These are phyloP conservation scores for Hystrix cristata DNA, from an alignment of 2,113 vertebrate species.

Conservation along the genomic window DNA sequence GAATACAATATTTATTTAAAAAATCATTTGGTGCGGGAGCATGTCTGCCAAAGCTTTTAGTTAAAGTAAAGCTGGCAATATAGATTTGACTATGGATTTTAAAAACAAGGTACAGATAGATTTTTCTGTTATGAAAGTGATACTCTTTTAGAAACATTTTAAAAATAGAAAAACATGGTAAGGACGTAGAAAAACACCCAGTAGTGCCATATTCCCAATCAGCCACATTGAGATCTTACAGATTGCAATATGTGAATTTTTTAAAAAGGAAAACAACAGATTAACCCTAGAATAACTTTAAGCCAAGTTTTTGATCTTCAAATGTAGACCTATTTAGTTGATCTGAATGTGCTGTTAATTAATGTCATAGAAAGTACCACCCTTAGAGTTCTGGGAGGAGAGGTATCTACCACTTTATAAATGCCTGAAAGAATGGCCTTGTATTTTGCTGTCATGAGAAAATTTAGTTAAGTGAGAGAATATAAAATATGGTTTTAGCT, in stretches of 20 bases:
- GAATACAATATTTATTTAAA: slow-evolving; percentile 54
- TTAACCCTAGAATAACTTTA: slow-evolving; percentile 36
- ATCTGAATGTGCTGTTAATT: slow-evolving; percentile 39
- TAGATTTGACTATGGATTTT: slow-evolving; percentile 46
- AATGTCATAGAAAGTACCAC: not conserved
- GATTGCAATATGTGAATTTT: not conserved
- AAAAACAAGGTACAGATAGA: not conserved
- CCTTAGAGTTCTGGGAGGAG: not conserved
- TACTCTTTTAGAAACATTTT: slow-evolving; percentile 4
- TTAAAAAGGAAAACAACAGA: not conserved
- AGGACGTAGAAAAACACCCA: not conserved
- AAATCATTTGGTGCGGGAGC: not conserved
- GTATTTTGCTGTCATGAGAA: not conserved
- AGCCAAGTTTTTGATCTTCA: slow-evolving; percentile 31
- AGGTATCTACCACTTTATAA: not conserved
- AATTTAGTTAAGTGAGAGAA: not conserved
- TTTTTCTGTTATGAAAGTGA: slow-evolving; percentile 43
- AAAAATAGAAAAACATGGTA: not conserved
- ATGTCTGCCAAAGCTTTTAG: slow-evolving; percentile 5
- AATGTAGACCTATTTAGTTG: not conserved
- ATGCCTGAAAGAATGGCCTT: not conserved
- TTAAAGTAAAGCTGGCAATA: not conserved
- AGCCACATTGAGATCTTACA: not conserved
- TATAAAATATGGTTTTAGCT: not conserved
- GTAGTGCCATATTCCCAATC: not conserved